phyloP scores from a whole-genome alignment of 1,140 invertebrate species.

The honey bee (Apis mellifera) region DNA sequence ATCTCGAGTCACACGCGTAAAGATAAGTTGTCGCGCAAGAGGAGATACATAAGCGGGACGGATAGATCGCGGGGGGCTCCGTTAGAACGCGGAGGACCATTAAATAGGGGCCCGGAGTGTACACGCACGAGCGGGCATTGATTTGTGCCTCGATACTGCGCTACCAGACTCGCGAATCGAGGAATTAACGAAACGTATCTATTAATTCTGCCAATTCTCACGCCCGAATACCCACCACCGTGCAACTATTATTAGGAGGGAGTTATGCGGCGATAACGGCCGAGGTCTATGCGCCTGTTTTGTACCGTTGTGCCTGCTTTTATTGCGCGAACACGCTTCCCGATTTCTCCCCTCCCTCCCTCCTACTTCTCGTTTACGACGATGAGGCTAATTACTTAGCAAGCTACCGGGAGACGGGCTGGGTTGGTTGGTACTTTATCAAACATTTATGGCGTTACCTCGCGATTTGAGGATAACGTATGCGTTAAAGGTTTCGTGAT shows the following conservation, averaged over 20 bases:
- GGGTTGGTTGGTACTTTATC: neutral
- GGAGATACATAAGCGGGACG: conserved; percentile 21
- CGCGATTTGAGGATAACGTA: neutral
- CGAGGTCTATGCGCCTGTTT: too few relatives aligned
- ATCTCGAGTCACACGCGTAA: conserved; percentile 57
- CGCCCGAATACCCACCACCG: neutral
- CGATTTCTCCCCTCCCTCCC: neutral
- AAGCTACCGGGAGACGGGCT: neutral
- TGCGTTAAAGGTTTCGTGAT: too few relatives aligned
- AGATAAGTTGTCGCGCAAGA: conserved; percentile 31
- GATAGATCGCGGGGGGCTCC: conserved; percentile 29
- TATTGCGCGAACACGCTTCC: neutral
- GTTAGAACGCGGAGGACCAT: conserved; percentile 24
- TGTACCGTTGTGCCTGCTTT: neutral
- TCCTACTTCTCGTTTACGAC: neutral
- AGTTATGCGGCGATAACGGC: neutral
- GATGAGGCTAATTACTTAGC: neutral
- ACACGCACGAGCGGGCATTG: neutral
- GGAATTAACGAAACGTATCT: conserved; percentile 38
- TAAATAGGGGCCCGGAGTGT: neutral
- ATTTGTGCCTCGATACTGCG: conserved; percentile 29
- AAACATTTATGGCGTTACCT: neutral
- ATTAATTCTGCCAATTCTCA: conserved; percentile 28
- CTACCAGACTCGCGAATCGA: conserved; percentile 17
- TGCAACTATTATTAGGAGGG: neutral